Evolutionary conservation across 2,797 vertebrate genomes (phyloP), one percentile per base, ranked within the genome.

Genomic region (Danio kyathit): DNA sequence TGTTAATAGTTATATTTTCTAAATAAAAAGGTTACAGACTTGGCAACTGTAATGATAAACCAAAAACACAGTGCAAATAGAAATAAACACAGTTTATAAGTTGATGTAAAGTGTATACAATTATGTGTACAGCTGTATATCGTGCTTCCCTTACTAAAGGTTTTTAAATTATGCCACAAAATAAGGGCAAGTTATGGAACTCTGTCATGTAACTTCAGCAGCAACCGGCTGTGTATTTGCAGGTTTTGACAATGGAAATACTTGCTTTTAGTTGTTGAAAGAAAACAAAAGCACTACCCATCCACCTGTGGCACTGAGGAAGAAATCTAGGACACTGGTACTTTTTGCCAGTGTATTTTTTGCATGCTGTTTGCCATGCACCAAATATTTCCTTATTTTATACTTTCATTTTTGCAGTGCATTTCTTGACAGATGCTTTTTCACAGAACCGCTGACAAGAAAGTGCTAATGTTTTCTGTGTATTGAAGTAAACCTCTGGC

Each of bases 281-380:
- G 61, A 54, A 65, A 54, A 29, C 1, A 3, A 29, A 29, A 29
- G 29, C 29, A 29, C 29, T 44, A 14, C 2, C 2, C 38, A 76
- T 76, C 74, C 49, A 74, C 44, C 21, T 74, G 56, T 61, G 44
- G 12, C 12, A 69, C 66, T 49, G 46, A 38, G 65, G 48, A 16
- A 14, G n/a, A 75, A 64, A 61, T 76, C 46, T 64, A 13, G 38
- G 16, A 51, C 44, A 75, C 56, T 3, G 14, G 49, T 63, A 51
- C 4, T 11, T 11, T 52, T 43, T 76, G 17, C 14, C 29, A n/a
- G 13, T 29, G 7, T 40, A 14, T 3, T 69, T 70, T 70, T 40
- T n/a, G 40, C 61, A 65, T 1, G 0, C 2, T 76, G 8, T 76
- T 65, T 66, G 5, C 51, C 13, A 66, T 44, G 48, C 38, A 54